Conservation (phyloP, 2,113 vertebrate genomes). For the Strix uralensis region DNA sequence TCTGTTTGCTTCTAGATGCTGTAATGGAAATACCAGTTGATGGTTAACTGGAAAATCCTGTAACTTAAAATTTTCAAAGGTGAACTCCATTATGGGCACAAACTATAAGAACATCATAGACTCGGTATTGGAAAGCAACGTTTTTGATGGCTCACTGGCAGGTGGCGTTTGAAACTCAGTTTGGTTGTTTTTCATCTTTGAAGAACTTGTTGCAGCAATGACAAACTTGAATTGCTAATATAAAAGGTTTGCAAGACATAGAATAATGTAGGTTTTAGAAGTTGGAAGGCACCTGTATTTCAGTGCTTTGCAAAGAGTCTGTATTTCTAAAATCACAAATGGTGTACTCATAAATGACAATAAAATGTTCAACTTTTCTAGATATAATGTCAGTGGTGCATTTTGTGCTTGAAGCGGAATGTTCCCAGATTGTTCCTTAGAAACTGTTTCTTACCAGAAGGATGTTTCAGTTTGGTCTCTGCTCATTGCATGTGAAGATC, state of each 20-base stretch:
- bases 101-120: background rate
- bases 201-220: background rate
- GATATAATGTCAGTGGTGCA: background rate
- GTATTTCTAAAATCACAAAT: slow-evolving; percentile 52
- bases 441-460: rapidly evolving
- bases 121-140: background rate
- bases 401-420: background rate
- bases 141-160: slow-evolving; percentile 16
- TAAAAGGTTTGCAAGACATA: background rate
- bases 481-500: rapidly evolving
- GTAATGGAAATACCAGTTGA: slow-evolving; percentile 28
- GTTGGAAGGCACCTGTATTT: background rate
- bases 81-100: background rate
- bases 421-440: background rate
- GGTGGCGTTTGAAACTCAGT: background rate
- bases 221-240: background rate
- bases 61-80: slow-evolving; percentile 18
- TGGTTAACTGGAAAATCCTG: slow-evolving; percentile 16
- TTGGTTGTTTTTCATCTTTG: background rate
- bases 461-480: background rate
- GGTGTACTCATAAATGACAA: slow-evolving; percentile 61
- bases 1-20: slow-evolving; percentile 55
- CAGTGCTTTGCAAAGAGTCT: slow-evolving; percentile 47
- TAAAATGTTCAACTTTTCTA: slow-evolving; percentile 77
- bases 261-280: background rate